Evolutionary conservation across 2,797 vertebrate species (phyloP), one percentile per base, ranked within the genome.

Genomic region (Anableps anableps): DNA sequence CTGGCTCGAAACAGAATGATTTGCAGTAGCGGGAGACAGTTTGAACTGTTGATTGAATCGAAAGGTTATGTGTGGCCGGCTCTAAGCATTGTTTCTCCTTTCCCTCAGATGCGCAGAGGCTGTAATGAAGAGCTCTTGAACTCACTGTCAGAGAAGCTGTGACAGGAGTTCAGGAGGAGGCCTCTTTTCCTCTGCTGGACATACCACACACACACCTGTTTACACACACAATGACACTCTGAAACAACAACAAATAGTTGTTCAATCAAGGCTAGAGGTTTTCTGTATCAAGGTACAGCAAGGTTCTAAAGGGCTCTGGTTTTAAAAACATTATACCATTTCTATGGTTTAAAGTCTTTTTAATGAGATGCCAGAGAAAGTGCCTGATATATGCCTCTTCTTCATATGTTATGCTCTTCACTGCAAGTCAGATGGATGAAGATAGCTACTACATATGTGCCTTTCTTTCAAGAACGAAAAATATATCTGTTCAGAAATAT

Each of bases 101-200:
- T 90, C 89, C 90, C 92, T 93, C 90, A 93, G 92, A 95, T 94
- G 93, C 79, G 91, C 90, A 88, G 89, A 91, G 85, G 79, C 89
- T 93, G 95, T 96, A 96, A 97, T 97, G 96, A 97, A 97, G 95
- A 97, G 96, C 96, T 96, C 94, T 95, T 96, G 96, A 96, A 96
- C 96, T 90, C 87, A 51, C 90, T 95, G 95, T 95, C 95, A 94
- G 91, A 87, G 88, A 89, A 95, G 95, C 96, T 93, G 91, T 95
- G 96, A 96, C 97, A 96, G 94, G 96, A 96, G 96, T 97, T 96
- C 94, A 94, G 86, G 84, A 91, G 93, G 90, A 94, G 76, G 89
- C 88, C 90, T 90, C 91, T 92, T 89, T 93, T 89, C 87, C 86
- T 88, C 88, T 82, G 83, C 83, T 88, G 92, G 89, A 83, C 84